Conservation (phyloP, 2,888 invertebrate genomes). For the Dione vanillae region DNA sequence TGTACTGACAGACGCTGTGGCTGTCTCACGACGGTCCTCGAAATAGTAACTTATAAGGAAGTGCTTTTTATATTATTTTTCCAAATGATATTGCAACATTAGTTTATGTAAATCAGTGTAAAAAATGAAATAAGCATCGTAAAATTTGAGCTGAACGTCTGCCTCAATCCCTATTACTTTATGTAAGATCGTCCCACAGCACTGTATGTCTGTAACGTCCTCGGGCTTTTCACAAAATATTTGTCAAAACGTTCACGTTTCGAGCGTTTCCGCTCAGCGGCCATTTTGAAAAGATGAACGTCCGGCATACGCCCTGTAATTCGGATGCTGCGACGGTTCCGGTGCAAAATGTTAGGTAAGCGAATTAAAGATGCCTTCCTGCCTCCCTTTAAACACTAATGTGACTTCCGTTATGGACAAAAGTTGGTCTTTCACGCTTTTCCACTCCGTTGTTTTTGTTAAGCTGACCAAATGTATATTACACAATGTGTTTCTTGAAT, state of each 20-base stretch:
- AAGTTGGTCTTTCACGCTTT: slow-evolving; percentile 27
- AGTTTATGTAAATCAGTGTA: neutral
- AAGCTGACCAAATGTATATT: slow-evolving; percentile 12
- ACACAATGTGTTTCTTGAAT: slow-evolving; percentile 2
- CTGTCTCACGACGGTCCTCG: no score
- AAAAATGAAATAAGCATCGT: neutral
- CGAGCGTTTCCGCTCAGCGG: slow-evolving; percentile 72
- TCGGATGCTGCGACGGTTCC: slow-evolving; percentile 72
- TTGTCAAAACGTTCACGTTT: slow-evolving; percentile 83
- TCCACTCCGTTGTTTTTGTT: neutral
- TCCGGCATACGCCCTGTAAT: slow-evolving; percentile 66
- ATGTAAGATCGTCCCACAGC: slow-evolving; percentile 28
- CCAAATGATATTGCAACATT: no score
- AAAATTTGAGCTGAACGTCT: neutral
- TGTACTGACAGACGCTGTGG: no score
- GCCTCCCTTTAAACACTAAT: slow-evolving; percentile 51
- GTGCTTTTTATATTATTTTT: no score
- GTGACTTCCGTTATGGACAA: slow-evolving; percentile 37
- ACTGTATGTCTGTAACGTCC: slow-evolving; percentile 60
- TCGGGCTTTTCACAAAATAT: slow-evolving; percentile 68
- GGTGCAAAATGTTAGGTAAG: slow-evolving; percentile 79
- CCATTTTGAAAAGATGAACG: slow-evolving; percentile 79
- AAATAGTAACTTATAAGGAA: no score
- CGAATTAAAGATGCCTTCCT: slow-evolving; percentile 68
- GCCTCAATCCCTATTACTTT: neutral